phyloP scores from a whole-genome alignment of 1,140 invertebrate genomes.

The Neodiprion lecontei region DNA sequence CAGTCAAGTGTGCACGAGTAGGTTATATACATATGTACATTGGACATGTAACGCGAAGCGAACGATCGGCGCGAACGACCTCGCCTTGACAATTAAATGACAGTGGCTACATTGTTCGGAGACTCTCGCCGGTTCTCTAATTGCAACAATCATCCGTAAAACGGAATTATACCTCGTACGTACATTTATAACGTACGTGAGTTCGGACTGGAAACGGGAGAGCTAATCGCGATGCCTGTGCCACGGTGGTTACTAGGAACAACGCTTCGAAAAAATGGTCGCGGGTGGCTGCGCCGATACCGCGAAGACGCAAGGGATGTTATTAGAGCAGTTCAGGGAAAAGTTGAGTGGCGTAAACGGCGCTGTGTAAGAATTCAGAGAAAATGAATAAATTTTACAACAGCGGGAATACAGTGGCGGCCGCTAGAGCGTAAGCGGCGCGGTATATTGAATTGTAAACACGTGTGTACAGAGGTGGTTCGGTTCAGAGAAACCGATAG shows the following conservation, averaged over 20 bases:
- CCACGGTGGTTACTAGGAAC: too few species aligned
- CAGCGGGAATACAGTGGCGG: background rate
- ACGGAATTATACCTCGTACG: background rate
- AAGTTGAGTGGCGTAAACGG: constrained; percentile 1
- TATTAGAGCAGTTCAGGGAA: background rate
- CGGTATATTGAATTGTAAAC: background rate
- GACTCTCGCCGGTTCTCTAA: background rate
- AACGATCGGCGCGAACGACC: background rate
- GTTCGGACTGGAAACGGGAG: too few species aligned
- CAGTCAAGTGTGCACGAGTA: too few species aligned
- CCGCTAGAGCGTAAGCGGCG: background rate
- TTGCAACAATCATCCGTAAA: background rate
- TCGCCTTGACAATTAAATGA: background rate
- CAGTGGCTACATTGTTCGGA: background rate
- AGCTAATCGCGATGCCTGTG: too few species aligned
- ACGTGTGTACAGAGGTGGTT: too few species aligned
- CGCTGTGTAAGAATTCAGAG: background rate
- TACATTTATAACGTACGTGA: background rate
- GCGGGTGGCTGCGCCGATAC: background rate
- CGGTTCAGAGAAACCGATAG: background rate
- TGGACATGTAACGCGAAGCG: too few species aligned
- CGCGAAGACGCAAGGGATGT: background rate
- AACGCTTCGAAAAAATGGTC: background rate
- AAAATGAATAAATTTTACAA: constrained; percentile 3
- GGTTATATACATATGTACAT: too few species aligned